Conservation (phyloP, 2,113 vertebrate species). For the Hirundichthys speculiger region DNA sequence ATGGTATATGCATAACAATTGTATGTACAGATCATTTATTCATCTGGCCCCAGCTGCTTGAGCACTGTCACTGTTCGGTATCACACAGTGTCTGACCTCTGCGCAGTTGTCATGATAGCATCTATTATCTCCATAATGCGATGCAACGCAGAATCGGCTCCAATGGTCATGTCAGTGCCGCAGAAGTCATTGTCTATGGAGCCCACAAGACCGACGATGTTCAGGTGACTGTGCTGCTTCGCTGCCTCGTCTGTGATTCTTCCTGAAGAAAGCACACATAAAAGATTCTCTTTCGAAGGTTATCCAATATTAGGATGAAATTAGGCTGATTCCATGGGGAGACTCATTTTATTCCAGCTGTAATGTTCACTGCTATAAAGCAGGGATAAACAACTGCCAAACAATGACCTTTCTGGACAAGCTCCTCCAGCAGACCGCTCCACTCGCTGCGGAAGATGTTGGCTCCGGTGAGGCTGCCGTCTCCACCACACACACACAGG, state of each 20-base stretch:
- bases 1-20: neutral
- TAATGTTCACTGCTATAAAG: neutral
- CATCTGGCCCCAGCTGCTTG: neutral
- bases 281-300: neutral
- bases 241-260: constrained; percentile 86
- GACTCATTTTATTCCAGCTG: too few relatives aligned
- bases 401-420: constrained; percentile 83
- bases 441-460: constrained; percentile 94
- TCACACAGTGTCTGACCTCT: constrained; percentile 80
- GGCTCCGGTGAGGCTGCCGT: constrained; percentile 93
- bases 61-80: constrained; percentile 1
- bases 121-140: constrained; percentile 95
- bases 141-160: constrained; percentile 91
- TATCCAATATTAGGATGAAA: too few relatives aligned
- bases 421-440: constrained; percentile 87
- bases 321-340: too few relatives aligned
- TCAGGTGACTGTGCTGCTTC: constrained; percentile 81
- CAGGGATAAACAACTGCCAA: neutral
- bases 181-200: constrained; percentile 97
- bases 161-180: constrained; percentile 96
- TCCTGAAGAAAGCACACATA: constrained; percentile 70
- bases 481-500: constrained; percentile 93
- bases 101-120: constrained; percentile 92
- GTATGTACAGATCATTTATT: neutral
- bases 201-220: constrained; percentile 91